Evolutionary conservation across 2,113 vertebrate genomes (phyloP).

Genomic region (Epinephelus cyanopodus): DNA sequence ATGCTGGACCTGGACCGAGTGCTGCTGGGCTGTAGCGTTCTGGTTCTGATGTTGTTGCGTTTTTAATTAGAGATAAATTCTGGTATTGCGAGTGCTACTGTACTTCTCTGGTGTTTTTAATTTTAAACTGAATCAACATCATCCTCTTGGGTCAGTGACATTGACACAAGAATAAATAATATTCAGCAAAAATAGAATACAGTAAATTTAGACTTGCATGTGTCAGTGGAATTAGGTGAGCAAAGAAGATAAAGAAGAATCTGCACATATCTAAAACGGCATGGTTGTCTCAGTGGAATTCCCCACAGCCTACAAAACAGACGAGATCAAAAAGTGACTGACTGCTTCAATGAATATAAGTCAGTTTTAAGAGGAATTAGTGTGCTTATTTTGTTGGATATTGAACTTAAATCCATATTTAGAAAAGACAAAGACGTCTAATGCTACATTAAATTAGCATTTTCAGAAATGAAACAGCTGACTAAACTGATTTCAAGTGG

Average conservation of each 20-base stretch:
- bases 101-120: not conserved
- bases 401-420: slow-evolving; percentile 31
- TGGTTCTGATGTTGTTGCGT: not conserved
- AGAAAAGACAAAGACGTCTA: not conserved
- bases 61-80: not conserved
- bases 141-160: not conserved
- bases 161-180: slow-evolving; percentile 20
- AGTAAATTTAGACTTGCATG: slow-evolving; percentile 36
- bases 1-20: not conserved
- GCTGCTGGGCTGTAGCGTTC: not conserved
- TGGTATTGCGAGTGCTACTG: not conserved
- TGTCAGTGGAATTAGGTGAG: slow-evolving; percentile 33
- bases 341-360: slow-evolving; percentile 11
- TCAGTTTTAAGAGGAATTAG: not conserved
- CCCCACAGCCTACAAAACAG: slow-evolving; percentile 46
- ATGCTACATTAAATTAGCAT: not conserved
- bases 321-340: slow-evolving; percentile 50
- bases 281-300: slow-evolving; percentile 66
- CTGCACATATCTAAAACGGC: slow-evolving; percentile 24
- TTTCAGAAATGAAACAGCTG: not conserved
- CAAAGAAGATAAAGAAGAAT: slow-evolving; percentile 14
- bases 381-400: not conserved
- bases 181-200: slow-evolving; percentile 1
- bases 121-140: slow-evolving; percentile 2
- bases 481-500: not conserved